Percentiles rank a stretch among this genome's conserved stretches.
phyloP scores from a whole-genome alignment of 2,797 vertebrate genomes.

The Chelidonichthys spinosus region DNA sequence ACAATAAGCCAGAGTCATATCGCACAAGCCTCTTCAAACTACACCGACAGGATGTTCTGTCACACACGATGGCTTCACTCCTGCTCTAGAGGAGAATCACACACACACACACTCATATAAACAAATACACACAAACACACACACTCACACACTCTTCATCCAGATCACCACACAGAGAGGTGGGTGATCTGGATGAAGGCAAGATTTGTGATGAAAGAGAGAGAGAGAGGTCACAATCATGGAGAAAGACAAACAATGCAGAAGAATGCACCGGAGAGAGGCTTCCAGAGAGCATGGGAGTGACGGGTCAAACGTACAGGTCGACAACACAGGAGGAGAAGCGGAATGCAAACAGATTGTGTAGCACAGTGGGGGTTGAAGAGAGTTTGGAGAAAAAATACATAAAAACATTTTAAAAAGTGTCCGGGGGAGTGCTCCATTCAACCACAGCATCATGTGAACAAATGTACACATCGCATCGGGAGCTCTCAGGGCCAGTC shows the following conservation, averaged over 20 bases:
- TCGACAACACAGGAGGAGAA: constrained; percentile 7
- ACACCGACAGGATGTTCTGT: constrained; percentile 46
- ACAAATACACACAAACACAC: constrained; percentile 5
- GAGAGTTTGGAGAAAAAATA: constrained; percentile 4
- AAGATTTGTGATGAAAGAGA: constrained; percentile 9
- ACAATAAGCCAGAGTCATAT: constrained; percentile 39
- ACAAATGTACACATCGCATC: constrained; percentile 29
- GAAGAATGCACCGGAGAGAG: background rate
- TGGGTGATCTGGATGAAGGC: background rate
- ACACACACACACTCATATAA: background rate
- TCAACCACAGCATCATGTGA: constrained; percentile 19
- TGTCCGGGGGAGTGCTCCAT: constrained; percentile 17
- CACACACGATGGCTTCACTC: background rate
- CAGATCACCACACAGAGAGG: background rate
- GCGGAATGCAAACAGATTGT: constrained; percentile 11
- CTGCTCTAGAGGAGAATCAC: background rate
- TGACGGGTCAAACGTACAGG: constrained; percentile 9
- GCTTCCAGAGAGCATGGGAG: background rate
- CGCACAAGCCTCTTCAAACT: constrained; percentile 58
- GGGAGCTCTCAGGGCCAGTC: constrained; percentile 14
- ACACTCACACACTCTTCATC: constrained; percentile 12
- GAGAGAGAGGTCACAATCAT: constrained; percentile 21
- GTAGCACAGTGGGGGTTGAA: background rate
- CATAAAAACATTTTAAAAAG: background rate
- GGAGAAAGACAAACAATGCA: background rate